Evolutionary conservation across 2,113 vertebrate species (phyloP).

Genomic region (Calcarius ornatus): DNA sequence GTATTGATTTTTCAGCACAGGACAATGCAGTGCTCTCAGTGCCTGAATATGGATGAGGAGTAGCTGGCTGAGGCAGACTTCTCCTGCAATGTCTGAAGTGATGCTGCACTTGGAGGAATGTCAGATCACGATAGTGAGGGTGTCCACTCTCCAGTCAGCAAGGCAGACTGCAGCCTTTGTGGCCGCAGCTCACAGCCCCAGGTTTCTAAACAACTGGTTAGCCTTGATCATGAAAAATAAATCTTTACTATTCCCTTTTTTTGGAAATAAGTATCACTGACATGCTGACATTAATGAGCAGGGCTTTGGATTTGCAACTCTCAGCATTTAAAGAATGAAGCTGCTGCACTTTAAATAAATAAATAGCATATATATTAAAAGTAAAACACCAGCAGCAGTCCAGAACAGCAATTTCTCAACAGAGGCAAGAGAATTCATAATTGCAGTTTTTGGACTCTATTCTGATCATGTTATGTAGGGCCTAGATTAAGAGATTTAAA

Average conservation of each 20-base stretch:
- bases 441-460: not conserved
- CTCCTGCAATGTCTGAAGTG: not conserved
- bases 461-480: not conserved
- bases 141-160: not conserved
- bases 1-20: conserved; percentile 65
- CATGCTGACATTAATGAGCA: not conserved
- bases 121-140: not conserved
- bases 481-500: not conserved
- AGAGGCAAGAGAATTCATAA: not conserved
- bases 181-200: not conserved
- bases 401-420: not conserved
- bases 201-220: conserved; percentile 15
- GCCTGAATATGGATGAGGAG: conserved; percentile 52
- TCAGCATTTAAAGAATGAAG: not conserved
- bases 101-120: conserved; percentile 20
- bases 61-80: conserved; percentile 2
- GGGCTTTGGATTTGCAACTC: not conserved
- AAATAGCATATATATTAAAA: not conserved
- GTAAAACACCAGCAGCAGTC: not conserved
- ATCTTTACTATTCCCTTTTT: not conserved
- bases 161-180: not conserved
- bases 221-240: not conserved
- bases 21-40: conserved; percentile 32
- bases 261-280: not conserved
- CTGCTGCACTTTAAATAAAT: not conserved